Evolutionary conservation across 1,140 invertebrate species (phyloP), one percentile per base, ranked within the genome.

Genomic region (Theocolax elegans): DNA sequence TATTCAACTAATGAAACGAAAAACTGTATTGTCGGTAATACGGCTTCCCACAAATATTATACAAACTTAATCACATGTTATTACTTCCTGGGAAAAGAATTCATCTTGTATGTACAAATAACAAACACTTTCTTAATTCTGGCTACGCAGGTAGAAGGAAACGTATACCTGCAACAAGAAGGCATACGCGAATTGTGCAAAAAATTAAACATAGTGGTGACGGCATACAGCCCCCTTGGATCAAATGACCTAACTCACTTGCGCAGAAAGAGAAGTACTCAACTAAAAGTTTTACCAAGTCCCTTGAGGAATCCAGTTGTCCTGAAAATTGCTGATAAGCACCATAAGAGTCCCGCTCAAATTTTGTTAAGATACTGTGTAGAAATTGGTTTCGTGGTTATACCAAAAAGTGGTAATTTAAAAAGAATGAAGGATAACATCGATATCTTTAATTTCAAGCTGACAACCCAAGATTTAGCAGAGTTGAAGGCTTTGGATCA

Each of bases 131-230:
- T n/a, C n/a, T n/a, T n/a, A n/a, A n/a, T n/a, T n/a, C n/a, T n/a
- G n/a, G n/a, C n/a, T n/a, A n/a, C n/a, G n/a, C n/a, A 95, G 87
- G 87, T 96, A 25, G 95, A 97, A 78, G 84, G 93, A 25, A 94
- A 97, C 79, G 90, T 91, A 0, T 95, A 94, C 76, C 88, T 93
- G 71, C 94, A 95, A 78, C 95, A 97, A 82, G 88, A 88, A 19
- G 86, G 89, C 25, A 79, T 97, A 27, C 85, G 92, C 2, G 87
- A 92, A 72, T 94, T 91, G 71, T 97, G 94, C 77, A 86, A 89
- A 56, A 78, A 87, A 4, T 86, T 92, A 70, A 87, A 91, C 21
- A 94, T 97, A 21, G 83, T 88, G 0, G 81, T 97, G 13, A 94
- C 91, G 0, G 94, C 93, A 0, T 97, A 96, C 77, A 91, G 92